Percentiles rank a stretch among this genome's conserved stretches.
Conservation (phyloP, 2,888 invertebrate genomes). For the Cyclophora albipunctata region DNA sequence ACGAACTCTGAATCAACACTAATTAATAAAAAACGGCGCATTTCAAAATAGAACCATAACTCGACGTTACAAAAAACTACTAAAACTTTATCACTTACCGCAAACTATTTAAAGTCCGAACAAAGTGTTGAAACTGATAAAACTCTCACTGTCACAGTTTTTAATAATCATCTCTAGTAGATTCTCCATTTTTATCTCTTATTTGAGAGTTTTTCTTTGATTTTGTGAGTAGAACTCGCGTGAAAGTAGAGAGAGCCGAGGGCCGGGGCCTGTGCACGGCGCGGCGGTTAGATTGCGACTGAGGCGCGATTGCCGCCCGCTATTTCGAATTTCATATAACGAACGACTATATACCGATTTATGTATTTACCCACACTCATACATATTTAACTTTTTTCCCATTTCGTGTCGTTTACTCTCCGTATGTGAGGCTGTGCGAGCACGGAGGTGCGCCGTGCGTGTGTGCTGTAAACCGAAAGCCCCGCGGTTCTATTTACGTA, state of each 20-base stretch:
- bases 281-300: constrained; percentile 54
- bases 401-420: constrained; percentile 72
- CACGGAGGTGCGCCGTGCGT: constrained; percentile 36
- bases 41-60: too few relatives aligned
- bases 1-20: too few relatives aligned
- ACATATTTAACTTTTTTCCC: constrained; percentile 75
- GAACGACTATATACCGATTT: constrained; percentile 71
- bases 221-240: constrained; percentile 22
- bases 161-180: constrained; percentile 3
- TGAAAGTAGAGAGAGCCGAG: constrained; percentile 22
- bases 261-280: constrained; percentile 27
- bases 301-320: constrained; percentile 46
- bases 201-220: constrained; percentile 2
- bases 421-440: constrained; percentile 55
- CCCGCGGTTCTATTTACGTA: constrained; percentile 64
- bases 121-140: constrained; percentile 11
- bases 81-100: constrained; percentile 9
- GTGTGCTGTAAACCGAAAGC: constrained; percentile 59
- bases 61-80: not conserved
- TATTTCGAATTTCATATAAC: constrained; percentile 62
- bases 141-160: constrained; percentile 11
- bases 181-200: not conserved
- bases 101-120: constrained; percentile 11
- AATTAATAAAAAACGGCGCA: too few relatives aligned
- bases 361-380: constrained; percentile 75